Evolutionary conservation across 2,888 invertebrate species (phyloP).

Genomic region (Rapana venosa): DNA sequence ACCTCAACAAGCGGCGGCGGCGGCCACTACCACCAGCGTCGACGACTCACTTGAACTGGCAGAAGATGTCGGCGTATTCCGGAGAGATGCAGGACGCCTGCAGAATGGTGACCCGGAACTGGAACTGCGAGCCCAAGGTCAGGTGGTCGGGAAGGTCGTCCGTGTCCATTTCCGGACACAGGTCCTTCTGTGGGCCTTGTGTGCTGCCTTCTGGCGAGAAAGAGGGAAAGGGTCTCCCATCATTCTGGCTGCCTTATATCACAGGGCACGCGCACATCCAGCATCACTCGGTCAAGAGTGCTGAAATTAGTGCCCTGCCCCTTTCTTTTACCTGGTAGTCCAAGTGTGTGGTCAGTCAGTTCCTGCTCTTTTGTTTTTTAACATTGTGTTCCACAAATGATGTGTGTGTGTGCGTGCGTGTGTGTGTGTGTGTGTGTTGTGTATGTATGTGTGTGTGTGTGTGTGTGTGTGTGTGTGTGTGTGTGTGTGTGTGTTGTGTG

Average conservation of each 20-base stretch:
- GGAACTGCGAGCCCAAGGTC: conserved; percentile 92
- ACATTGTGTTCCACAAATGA: not conserved
- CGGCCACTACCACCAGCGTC: too few species aligned
- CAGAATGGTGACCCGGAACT: conserved; percentile 97
- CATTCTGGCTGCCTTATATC: too few species aligned
- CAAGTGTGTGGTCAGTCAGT: too few species aligned
- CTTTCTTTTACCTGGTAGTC: too few species aligned
- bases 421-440: conserved; percentile 10
- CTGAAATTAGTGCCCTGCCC: too few species aligned
- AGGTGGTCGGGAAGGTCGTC: conserved; percentile 88
- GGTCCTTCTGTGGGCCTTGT: conserved; percentile 50
- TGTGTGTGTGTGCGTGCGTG: not conserved
- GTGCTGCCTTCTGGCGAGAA: conserved; percentile 14
- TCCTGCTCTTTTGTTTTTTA: not conserved
- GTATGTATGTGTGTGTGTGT: conserved; percentile 5
- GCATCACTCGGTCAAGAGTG: too few species aligned
- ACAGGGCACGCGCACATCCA: too few species aligned
- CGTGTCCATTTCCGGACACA: conserved; percentile 65
- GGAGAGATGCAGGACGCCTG: conserved; percentile 96
- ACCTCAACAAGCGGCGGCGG: too few species aligned
- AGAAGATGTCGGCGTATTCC: conserved; percentile 99
- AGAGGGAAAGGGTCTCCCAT: not conserved
- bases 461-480: not conserved
- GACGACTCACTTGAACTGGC: conserved; percentile 98
- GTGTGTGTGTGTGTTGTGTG: not conserved